Evolutionary conservation across 2,113 vertebrate genomes (phyloP).

Genomic region (Tringa solitaria): DNA sequence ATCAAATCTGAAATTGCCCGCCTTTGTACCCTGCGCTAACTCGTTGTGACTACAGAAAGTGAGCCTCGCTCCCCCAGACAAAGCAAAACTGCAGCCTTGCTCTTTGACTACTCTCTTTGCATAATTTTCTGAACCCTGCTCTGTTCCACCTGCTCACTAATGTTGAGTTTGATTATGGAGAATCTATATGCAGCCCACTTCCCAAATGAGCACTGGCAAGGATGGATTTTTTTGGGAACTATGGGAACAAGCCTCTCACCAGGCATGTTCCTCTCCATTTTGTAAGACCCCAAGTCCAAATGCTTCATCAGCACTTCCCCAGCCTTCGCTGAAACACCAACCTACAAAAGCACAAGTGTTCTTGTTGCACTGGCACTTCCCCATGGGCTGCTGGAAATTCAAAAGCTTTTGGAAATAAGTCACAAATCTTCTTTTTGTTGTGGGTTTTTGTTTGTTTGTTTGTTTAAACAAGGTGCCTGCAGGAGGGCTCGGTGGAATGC

Average conservation of each 20-base stretch:
- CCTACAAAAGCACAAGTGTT: not conserved
- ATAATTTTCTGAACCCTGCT: slow-evolving; percentile 43
- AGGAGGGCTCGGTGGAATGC: not conserved
- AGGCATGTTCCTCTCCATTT: accelerated
- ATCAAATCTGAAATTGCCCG: not conserved
- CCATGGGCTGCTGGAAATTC: not conserved
- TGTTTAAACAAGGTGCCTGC: accelerated
- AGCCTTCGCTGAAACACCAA: not conserved
- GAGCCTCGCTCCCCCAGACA: not conserved
- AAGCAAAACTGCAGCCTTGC: not conserved
- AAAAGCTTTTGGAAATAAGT: not conserved
- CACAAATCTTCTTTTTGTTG: accelerated
- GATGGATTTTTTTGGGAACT: not conserved
- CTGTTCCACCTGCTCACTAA: slow-evolving; percentile 51
- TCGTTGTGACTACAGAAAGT: slow-evolving; percentile 6
- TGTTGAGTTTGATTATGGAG: slow-evolving; percentile 22
- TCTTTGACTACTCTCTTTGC: slow-evolving; percentile 27
- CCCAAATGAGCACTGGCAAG: not conserved
- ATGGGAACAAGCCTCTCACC: not conserved
- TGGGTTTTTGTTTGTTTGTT: too few relatives aligned
- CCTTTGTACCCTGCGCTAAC: not conserved
- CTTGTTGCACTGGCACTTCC: accelerated
- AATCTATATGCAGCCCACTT: not conserved
- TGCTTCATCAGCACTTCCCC: not conserved
- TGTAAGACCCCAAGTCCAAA: not conserved